These are phyloP conservation scores for Doryteuthis pealeii DNA, from an alignment of 1,140 invertebrate genomes.

Conservation along the genomic window DNA sequence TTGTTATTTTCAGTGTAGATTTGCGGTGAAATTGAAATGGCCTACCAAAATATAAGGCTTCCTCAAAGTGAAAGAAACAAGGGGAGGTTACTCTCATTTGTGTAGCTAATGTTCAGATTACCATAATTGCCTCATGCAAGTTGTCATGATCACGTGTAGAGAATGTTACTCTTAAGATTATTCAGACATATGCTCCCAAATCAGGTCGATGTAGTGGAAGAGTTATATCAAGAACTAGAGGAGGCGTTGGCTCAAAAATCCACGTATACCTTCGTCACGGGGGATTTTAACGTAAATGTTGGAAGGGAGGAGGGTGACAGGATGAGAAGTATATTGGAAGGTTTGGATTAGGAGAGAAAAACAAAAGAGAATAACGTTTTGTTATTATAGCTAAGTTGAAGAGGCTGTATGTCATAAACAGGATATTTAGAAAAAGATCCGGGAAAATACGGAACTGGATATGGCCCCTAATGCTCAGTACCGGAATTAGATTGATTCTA, in stretches of 20 bases:
- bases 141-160: not conserved
- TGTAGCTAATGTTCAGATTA: no score
- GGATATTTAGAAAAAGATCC: not conserved
- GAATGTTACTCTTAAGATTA: not conserved
- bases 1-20: no score
- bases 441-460: not conserved
- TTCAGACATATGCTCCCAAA: not conserved
- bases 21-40: no score
- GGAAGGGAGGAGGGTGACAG: not conserved
- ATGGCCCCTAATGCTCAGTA: not conserved
- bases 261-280: not conserved
- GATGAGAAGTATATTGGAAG: not conserved
- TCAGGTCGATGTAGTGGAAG: not conserved
- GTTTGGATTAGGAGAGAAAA: no score
- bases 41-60: no score
- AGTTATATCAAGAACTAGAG: not conserved
- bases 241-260: not conserved
- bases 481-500: not conserved
- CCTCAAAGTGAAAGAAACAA: no score
- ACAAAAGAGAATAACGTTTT: not conserved
- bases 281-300: not conserved
- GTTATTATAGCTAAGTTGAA: not conserved
- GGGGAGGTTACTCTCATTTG: no score
- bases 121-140: no score
- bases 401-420: not conserved